These are phyloP conservation scores for Microtus pennsylvanicus DNA, from an alignment of 2,113 vertebrate species.

Conservation along the genomic window DNA sequence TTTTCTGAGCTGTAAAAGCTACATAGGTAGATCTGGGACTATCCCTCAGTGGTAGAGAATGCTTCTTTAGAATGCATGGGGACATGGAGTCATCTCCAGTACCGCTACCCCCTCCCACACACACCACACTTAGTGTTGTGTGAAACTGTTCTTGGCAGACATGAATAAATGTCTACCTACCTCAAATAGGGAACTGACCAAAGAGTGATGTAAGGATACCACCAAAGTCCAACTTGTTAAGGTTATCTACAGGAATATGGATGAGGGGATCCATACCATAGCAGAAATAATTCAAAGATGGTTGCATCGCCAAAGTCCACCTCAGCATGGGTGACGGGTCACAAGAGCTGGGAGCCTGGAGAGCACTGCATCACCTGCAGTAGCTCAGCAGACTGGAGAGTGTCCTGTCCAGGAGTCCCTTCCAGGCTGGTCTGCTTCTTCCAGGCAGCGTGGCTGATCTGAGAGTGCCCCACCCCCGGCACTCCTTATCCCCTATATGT, in stretches of 20 bases:
- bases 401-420: not conserved
- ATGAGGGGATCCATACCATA: not conserved
- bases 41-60: not conserved
- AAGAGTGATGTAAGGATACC: not conserved
- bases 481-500: not conserved
- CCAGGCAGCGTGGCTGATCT: not conserved
- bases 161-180: not conserved
- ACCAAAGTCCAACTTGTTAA: not conserved
- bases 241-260: not conserved
- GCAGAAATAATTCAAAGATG: not conserved
- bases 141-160: not conserved
- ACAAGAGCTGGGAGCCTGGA: not conserved
- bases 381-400: not conserved
- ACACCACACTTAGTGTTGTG: not conserved
- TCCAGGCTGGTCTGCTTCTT: not conserved
- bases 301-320: not conserved
- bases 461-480: not conserved
- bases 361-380: not conserved
- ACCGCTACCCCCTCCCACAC: not conserved
- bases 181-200: not conserved
- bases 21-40: not conserved
- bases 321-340: not conserved
- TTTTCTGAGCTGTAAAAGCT: constrained; percentile 1
- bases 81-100: not conserved
- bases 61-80: not conserved